Percentiles rank a stretch among this genome's conserved stretches.
Conservation (phyloP, 2,113 vertebrate genomes). For the Bubo bubo region DNA sequence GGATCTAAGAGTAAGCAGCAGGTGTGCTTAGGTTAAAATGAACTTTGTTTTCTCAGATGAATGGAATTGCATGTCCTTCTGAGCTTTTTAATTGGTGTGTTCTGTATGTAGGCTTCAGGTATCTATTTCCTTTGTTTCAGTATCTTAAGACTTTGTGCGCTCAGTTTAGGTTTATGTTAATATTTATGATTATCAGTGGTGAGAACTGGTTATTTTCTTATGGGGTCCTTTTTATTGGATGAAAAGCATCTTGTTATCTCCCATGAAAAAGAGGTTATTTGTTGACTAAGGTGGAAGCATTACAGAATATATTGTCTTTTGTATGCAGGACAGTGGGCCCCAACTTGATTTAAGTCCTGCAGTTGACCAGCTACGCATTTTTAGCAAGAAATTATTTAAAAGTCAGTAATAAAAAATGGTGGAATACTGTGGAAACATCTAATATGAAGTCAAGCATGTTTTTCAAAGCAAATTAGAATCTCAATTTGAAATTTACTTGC, state of each 20-base stretch:
- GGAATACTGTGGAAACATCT: neutral
- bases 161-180: neutral
- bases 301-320: neutral
- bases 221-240: neutral
- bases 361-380: neutral
- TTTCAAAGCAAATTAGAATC: neutral
- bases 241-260: neutral
- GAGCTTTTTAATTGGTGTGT: neutral
- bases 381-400: neutral
- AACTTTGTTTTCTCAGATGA: neutral
- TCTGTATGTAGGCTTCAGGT: neutral
- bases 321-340: neutral
- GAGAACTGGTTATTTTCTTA: neutral
- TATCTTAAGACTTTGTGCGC: neutral
- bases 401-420: neutral
- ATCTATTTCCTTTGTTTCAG: neutral
- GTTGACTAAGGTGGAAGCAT: neutral
- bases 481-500: neutral
- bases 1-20: neutral
- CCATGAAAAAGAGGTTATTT: neutral
- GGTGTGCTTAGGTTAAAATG: neutral
- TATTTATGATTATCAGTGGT: neutral
- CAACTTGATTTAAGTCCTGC: neutral
- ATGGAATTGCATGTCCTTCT: neutral
- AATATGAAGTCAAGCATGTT: neutral